Base-by-base conservation (phyloP, 2,113 vertebrate species). In the Pseudopodoces humilis region DNA sequence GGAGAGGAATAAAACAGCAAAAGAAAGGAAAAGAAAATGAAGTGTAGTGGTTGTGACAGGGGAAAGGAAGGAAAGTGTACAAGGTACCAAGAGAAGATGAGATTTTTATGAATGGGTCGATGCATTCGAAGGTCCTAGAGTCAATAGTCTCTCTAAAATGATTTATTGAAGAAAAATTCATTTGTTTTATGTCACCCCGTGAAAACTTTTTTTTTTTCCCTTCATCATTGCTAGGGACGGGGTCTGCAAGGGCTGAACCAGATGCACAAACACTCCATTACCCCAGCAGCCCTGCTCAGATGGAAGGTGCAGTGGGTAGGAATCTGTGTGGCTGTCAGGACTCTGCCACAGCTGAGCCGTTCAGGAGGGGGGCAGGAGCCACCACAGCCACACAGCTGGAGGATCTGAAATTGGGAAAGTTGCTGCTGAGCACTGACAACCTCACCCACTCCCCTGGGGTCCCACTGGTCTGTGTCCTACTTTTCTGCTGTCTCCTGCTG, bases 21-120 rank as follows among this genome's bases (percentile, higher is more conserved):
- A 93, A 97, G 76, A 95, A 95, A 92, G 96, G 94, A 90, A 91
- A 96, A 90, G 89, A 94, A 97, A 96, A 97, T 96, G 90, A 96
- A 97, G 88, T 91, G 62, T 84, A 90, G 78, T 93, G 63, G 56
- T 93, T 87, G 39, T 89, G 91, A 90, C 81, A 91, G 87, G 86
- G 94, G 79, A 92, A 85, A 78, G 86, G 75, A 94, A 92, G 71
- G 80, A 81, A 72, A 83, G 59, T 64, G 13, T 79, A 93, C 68
- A 67, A 68, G 43, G 9, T 88, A 88, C 62, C 72, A 71, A 80
- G 74, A 93, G 77, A 88, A 95, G 79, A 94, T 91, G 89, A 96
- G 88, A 87, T 91, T 96, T 95, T 92, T 96, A 88, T 78, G 94
- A 94, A 95, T 88, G 83, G 82, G 84, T 95, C 70, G 76, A 90